Evolutionary conservation across 2,888 invertebrate genomes (phyloP), one percentile per base, ranked within the genome.

Genomic region (Euplagia quadripunctaria): DNA sequence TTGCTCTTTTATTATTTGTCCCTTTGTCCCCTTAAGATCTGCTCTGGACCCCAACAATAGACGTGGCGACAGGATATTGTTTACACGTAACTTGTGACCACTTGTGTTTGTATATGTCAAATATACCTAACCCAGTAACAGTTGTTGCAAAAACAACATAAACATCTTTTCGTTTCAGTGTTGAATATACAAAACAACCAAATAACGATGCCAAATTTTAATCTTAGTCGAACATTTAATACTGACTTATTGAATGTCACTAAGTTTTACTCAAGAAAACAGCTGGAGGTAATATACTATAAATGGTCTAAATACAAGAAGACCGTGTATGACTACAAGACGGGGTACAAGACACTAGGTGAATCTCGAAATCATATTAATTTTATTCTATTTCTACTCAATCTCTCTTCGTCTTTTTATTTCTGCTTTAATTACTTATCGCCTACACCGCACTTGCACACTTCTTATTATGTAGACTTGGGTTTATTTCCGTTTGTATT

Each of bases 271-370:
- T 46, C 55, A 9, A 41, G 55, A 20, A 14, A 46, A 14, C 7
- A 77, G 46, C 55, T 83, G 43, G 43, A 61, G 64, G 73, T 46
- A 20, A 72, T 80, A 4, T 85, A 80, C 72, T 77, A 77, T 0
- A 69, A 80, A 12, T 86, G 82, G 84, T 14, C 67, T 42, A 49
- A 63, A 12, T 71, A 71, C n/a, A 43, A 49, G 46, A 42, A 63
- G 12, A 17, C 41, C 42, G 67, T 72, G 41, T 72, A 63, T 63
- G 61, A 55, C 52, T n/a, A 63, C 43, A 67, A 64, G 20, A 31
- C 16, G 1, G 63, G 42, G 16, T 64, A 58, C 20, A 43, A 64
- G 16, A 64, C 46, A 46, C n/a, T 68, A 51, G 67, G 68, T 51
- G 49, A 72, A 46, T 66, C 58, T 43, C 58, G 49, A 51, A 51